phyloP scores from a whole-genome alignment of 2,888 invertebrate species.

The Phortica magna region DNA sequence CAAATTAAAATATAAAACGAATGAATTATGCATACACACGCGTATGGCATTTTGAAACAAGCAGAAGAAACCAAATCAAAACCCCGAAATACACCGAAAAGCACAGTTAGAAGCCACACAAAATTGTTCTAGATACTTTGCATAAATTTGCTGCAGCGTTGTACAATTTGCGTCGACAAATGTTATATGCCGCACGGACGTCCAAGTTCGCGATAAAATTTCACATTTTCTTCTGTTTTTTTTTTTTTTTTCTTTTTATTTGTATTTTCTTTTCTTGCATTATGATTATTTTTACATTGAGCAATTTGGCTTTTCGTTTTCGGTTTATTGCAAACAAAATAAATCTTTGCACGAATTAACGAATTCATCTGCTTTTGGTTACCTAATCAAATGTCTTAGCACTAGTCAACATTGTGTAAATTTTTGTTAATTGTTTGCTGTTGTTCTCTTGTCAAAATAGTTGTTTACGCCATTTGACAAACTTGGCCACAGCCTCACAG shows the following conservation, averaged over 20 bases:
- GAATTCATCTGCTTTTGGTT: neutral
- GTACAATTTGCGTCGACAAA: neutral
- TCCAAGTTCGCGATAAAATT: slow-evolving; percentile 39
- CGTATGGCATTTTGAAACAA: neutral
- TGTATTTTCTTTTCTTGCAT: slow-evolving; percentile 1
- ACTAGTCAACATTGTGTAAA: neutral
- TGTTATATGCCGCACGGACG: neutral
- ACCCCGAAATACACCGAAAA: neutral
- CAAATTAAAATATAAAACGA: slow-evolving; percentile 9
- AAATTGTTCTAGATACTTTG: slow-evolving; percentile 9
- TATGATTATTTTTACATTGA: slow-evolving; percentile 15
- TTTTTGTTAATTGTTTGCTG: slow-evolving; percentile 28
- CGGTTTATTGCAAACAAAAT: neutral
- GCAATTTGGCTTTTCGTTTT: neutral
- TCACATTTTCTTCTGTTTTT: slow-evolving; percentile 29
- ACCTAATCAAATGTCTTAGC: neutral
- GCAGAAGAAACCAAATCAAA: too few relatives aligned
- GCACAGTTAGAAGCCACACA: neutral
- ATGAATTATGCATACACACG: slow-evolving; percentile 18
- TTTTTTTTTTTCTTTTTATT: slow-evolving; percentile 1
- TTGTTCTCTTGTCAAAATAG: slow-evolving; percentile 4
- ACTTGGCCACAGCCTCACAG: neutral
- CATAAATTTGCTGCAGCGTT: slow-evolving; percentile 12
- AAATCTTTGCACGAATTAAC: neutral
- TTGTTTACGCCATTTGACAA: neutral